Evolutionary conservation across 53 echinoderm and acorn worm species (phyloP), one percentile per base, ranked within the genome.

Genomic region (Holothuria leucospilota): DNA sequence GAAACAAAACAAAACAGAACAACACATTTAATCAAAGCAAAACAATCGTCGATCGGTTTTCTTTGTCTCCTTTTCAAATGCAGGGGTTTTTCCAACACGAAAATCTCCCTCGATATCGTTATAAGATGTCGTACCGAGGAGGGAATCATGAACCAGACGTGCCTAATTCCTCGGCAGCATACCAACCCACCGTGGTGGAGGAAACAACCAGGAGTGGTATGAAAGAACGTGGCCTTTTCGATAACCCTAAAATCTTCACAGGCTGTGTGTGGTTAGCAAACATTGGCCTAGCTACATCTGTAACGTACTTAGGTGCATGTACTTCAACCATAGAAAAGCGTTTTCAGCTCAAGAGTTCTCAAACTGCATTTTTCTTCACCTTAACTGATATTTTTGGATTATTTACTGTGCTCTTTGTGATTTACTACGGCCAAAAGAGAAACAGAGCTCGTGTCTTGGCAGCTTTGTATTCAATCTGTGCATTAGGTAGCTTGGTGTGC

Each of bases 301-400:
- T 83, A 2, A 83, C 84, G 14, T 83, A 83, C 84, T 46, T 83
- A 66, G 84, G 84, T 13, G 84, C 84, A 9, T 83, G 84, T 67
- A 83, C 84, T 41, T 83, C 82, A 18, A 82, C 82, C 3, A 39
- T 82, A 4, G 82, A 82, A 27, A 82, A 82, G 28, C 62, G 82
- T 34, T 82, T 82, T 20, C 82, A 82, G 23, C 64, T 82, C 20
- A 82, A 82, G n/a, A 82, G 82, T 30, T 82, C 82, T 9, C 82
- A 82, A 64, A 82, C 82, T 40, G 82, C 82, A 15, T 82, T 82
- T 23, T 82, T 82, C 65, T 82, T 82, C 46, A 82, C 82, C 7
- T 11, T 82, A 18, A 62, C 63, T 21, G 82, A 82, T 64, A 82
- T 65, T 13, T 40, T 82, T 20, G 82, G 82, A 18, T 39, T 82